These are phyloP conservation scores for Stenodema calcarata DNA, from an alignment of 2,888 invertebrate genomes.

Conservation along the genomic window DNA sequence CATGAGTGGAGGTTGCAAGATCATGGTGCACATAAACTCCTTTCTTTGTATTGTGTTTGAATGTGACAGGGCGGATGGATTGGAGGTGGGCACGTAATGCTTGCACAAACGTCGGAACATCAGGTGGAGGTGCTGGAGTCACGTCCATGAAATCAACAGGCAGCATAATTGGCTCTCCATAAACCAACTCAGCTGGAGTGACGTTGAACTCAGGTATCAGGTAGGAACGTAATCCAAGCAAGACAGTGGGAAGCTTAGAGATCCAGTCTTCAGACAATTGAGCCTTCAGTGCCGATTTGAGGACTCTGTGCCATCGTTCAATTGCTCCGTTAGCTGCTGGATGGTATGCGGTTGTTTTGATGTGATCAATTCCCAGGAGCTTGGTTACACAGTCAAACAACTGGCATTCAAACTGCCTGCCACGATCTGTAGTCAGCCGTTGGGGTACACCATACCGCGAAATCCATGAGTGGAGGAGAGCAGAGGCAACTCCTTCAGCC, in stretches of 20 bases:
- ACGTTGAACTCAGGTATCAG: background rate
- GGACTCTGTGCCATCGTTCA: constrained; percentile 61
- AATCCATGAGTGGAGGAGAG: constrained; percentile 60
- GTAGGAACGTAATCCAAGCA: background rate
- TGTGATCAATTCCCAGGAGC: background rate
- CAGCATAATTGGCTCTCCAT: background rate
- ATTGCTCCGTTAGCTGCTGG: constrained; percentile 60
- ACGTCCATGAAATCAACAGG: background rate
- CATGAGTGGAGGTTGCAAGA: constrained; percentile 40
- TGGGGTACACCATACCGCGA: constrained; percentile 56
- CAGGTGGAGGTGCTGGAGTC: background rate
- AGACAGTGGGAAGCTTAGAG: background rate
- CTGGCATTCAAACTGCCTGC: constrained; percentile 56
- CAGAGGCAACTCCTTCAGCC: constrained; percentile 60
- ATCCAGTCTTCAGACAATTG: background rate
- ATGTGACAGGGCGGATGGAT: background rate
- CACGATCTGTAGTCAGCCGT: constrained; percentile 60
- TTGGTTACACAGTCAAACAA: constrained; percentile 57
- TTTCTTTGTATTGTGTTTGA: background rate
- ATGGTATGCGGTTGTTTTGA: constrained; percentile 11
- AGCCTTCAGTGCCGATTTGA: constrained; percentile 60
- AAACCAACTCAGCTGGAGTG: background rate
- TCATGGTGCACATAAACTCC: constrained; percentile 18
- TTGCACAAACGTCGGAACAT: background rate
- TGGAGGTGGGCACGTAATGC: background rate